A percentile compares a stretch with the other conserved stretches of the same genome.
These are phyloP conservation scores for Leptinotarsa undecemlineata DNA, from an alignment of 1,140 invertebrate species.

Conservation along the genomic window DNA sequence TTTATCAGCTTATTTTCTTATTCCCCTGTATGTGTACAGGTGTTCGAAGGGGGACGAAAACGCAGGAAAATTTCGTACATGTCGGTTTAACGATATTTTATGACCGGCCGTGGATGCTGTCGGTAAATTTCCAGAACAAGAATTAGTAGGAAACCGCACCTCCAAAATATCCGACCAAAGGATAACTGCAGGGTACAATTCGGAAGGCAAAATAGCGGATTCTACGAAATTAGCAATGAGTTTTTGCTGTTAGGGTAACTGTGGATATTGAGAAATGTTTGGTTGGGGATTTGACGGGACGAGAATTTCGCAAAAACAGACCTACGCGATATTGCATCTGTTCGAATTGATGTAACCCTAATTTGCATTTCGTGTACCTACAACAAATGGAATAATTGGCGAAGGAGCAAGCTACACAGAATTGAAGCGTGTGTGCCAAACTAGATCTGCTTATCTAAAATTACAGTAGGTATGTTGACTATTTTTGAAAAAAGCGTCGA, in stretches of 20 bases:
- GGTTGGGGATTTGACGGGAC: not conserved
- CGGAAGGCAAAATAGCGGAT: not conserved
- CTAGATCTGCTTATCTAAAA: too few relatives aligned
- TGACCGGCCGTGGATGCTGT: not conserved
- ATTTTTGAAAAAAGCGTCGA: too few relatives aligned
- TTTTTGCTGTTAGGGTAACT: not conserved
- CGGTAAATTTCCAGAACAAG: slow-evolving; percentile 4
- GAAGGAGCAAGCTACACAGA: too few relatives aligned
- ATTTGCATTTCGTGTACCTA: too few relatives aligned
- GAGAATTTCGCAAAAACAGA: not conserved
- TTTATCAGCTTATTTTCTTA: slow-evolving; percentile 8
- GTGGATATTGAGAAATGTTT: not conserved
- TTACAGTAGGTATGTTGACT: too few relatives aligned
- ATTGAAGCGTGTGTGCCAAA: too few relatives aligned
- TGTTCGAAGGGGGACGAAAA: slow-evolving; percentile 1
- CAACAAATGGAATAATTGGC: too few relatives aligned
- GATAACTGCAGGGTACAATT: not conserved
- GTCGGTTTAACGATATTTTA: slow-evolving; percentile 24
- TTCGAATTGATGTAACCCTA: too few relatives aligned
- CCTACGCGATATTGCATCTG: not conserved
- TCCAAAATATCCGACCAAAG: not conserved
- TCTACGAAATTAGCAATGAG: not conserved
- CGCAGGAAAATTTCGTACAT: slow-evolving; percentile 10
- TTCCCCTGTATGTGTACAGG: slow-evolving; percentile 17
- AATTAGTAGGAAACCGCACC: not conserved